phyloP scores from a whole-genome alignment of 2,113 vertebrate species.

The Oreochromis niloticus region DNA sequence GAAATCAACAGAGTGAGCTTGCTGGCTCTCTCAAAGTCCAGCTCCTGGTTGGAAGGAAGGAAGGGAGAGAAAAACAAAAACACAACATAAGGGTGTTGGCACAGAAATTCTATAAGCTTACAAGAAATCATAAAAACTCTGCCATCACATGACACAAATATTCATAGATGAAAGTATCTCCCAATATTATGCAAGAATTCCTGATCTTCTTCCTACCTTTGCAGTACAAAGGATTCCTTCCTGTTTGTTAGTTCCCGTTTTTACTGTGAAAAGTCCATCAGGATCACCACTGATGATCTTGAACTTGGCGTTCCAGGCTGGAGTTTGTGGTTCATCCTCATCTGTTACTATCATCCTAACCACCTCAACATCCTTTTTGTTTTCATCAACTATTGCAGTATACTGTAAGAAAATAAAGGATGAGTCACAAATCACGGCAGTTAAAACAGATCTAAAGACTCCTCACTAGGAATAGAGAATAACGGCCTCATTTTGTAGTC shows the following conservation, averaged over 20 bases:
- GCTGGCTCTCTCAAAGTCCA: slow-evolving; percentile 80
- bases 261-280: slow-evolving; percentile 60
- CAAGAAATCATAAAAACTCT: too few relatives aligned
- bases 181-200: background rate
- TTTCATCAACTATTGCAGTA: slow-evolving; percentile 67
- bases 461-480: too few relatives aligned
- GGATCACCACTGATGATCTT: slow-evolving; percentile 72
- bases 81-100: background rate
- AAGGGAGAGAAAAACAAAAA: background rate
- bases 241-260: slow-evolving; percentile 71
- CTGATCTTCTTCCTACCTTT: slow-evolving; percentile 69
- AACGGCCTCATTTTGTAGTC: too few relatives aligned
- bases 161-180: background rate
- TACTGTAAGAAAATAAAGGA: slow-evolving; percentile 67
- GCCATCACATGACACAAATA: background rate
- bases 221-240: slow-evolving; percentile 80
- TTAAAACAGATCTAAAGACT: background rate
- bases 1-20: slow-evolving; percentile 69
- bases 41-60: slow-evolving; percentile 59
- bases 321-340: slow-evolving; percentile 62
- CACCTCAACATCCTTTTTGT: slow-evolving; percentile 43
- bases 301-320: slow-evolving; percentile 79
- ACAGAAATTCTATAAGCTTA: background rate
- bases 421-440: background rate
- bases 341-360: slow-evolving; percentile 73